Percentiles rank a stretch among this genome's conserved stretches.
Conservation (phyloP, 1,140 invertebrate species). For the Lasioglossum baleicum region DNA sequence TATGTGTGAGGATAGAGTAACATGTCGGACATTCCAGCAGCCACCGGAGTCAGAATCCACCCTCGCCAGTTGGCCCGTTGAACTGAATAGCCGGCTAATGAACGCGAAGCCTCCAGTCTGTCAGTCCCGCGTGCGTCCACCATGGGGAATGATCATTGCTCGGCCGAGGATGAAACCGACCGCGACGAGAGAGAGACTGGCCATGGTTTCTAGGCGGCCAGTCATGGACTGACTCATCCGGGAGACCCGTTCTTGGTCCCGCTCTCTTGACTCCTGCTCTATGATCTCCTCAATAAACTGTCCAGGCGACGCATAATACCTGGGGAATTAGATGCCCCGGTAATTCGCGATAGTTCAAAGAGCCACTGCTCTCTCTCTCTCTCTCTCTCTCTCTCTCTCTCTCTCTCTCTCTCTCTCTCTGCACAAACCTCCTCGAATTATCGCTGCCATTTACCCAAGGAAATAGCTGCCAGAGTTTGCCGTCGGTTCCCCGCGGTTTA, state of each 20-base stretch:
- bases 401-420: too few species aligned
- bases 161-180: conserved; percentile 61
- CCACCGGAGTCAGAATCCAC: conserved; percentile 74
- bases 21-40: conserved; percentile 76
- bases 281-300: conserved; percentile 5
- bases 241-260: neutral
- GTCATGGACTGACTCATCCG: conserved; percentile 45
- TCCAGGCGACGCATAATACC: neutral
- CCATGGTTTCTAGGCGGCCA: conserved; percentile 27
- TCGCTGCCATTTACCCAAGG: neutral
- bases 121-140: conserved; percentile 57
- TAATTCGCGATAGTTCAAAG: neutral
- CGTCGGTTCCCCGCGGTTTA: too few species aligned
- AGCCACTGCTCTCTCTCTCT: too few species aligned
- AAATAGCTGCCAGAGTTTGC: neutral
- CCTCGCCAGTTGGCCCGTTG: conserved; percentile 76
- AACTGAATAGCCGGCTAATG: conserved; percentile 79
- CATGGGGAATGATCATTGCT: conserved; percentile 58
- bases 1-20: conserved; percentile 73
- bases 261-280: neutral
- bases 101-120: conserved; percentile 73
- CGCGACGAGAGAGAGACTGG: conserved; percentile 23
- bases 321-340: neutral
- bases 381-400: too few species aligned
- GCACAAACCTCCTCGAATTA: neutral